These are phyloP conservation scores for Daubentonia madagascariensis DNA, from an alignment of 2,113 vertebrate species.

Conservation along the genomic window DNA sequence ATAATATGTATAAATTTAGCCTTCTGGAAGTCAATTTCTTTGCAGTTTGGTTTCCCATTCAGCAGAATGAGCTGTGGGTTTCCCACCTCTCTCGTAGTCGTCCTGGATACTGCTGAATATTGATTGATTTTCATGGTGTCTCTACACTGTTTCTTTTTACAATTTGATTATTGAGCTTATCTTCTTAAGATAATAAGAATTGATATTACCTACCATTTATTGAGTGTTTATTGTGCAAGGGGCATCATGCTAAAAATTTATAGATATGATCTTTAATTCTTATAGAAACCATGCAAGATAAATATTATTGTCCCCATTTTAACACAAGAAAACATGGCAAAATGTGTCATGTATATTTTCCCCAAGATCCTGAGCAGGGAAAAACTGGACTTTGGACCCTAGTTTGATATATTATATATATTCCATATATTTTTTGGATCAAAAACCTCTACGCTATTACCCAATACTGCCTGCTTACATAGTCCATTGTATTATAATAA, in stretches of 20 bases:
- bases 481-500: background rate
- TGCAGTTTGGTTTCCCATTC: background rate
- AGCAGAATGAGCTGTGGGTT: background rate
- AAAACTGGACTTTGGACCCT: background rate
- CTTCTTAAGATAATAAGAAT: background rate
- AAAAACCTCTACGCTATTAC: background rate
- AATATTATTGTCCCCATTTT: background rate
- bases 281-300: background rate
- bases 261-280: background rate
- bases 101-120: background rate
- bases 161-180: background rate
- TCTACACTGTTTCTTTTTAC: background rate
- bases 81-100: background rate
- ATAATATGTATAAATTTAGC: background rate
- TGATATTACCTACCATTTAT: background rate
- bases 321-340: background rate
- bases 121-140: background rate
- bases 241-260: background rate
- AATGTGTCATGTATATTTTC: background rate
- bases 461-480: background rate
- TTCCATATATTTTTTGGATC: background rate
- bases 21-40: background rate
- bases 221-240: background rate
- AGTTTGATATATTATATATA: background rate
- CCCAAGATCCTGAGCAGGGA: fast-evolving